Evolutionary conservation across 2,797 vertebrate genomes (phyloP), one percentile per base, ranked within the genome.

Genomic region (Notolepis coatsorum): DNA sequence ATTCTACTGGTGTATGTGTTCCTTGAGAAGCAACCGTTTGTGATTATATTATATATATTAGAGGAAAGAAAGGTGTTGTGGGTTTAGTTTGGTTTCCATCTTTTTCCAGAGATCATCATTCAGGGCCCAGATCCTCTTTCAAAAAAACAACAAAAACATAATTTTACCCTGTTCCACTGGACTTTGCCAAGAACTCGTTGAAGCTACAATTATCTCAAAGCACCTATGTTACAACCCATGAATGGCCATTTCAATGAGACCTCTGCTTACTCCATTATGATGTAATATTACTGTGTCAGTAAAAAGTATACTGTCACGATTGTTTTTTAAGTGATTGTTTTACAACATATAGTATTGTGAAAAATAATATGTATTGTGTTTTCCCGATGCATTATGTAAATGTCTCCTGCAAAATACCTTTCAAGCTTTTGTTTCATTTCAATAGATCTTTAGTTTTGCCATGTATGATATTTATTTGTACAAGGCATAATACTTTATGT

Each of bases 211-310:
- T 10, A 61, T 50, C 35, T 30, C 17, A n/a, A 62, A 33, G 49
- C 28, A 52, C 28, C 25, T 50, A 13, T 25, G 23, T 60, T 60
- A 39, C n/a, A 60, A 60, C 57, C 35, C 45, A 46, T 38, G 39
- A 37, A 45, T 13, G 3, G 28, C 60, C 48, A 52, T 43, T 62
- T 45, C 39, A 12, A 28, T 42, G 5, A 52, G 10, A 62, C 21
- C 39, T 33, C 7, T 20, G 35, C 17, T 42, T 41, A 1, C 18
- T 51, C 35, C 47, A 50, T 31, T 28, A 37, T 12, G 13, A 8
- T 25, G 17, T 42, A 31, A 42, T 23, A 42, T 51, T 60, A 31
- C 23, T 60, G 57, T 49, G 23, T 60, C 33, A 28, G 20, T 38
- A 23, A 31, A 60, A 49, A 60, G n/a, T n/a, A 21, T 33, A 60